Conservation (phyloP, 2,888 invertebrate genomes). For the Malacosoma neustria region DNA sequence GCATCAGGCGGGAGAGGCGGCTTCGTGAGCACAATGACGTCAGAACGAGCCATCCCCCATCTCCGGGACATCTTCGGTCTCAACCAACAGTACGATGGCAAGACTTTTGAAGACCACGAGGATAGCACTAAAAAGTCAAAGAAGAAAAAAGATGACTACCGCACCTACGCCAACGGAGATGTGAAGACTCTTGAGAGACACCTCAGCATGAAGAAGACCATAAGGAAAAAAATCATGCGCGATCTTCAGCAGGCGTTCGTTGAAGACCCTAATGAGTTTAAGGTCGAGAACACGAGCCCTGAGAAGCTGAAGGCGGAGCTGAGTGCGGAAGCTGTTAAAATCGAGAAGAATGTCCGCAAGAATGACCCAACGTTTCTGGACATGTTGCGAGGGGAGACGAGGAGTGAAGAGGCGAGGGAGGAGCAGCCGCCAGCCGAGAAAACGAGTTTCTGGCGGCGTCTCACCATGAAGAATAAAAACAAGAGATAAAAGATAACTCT, state of each 20-base stretch:
- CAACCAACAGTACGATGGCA: constrained; percentile 69
- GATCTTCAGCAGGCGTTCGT: constrained; percentile 85
- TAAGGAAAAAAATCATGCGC: constrained; percentile 89
- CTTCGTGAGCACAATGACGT: constrained; percentile 70
- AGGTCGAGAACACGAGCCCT: constrained; percentile 79
- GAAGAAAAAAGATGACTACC: constrained; percentile 81
- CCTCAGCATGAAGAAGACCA: constrained; percentile 91
- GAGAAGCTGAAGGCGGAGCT: constrained; percentile 80
- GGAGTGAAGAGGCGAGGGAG: constrained; percentile 54
- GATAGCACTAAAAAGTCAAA: constrained; percentile 74
- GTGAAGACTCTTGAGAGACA: constrained; percentile 86
- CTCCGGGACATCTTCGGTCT: constrained; percentile 83
- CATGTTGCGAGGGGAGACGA: constrained; percentile 78
- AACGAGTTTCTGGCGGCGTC: constrained; percentile 80
- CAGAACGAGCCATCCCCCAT: constrained; percentile 85
- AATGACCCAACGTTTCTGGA: constrained; percentile 79
- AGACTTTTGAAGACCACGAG: constrained; percentile 60
- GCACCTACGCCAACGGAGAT: constrained; percentile 78
- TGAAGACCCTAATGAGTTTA: constrained; percentile 82
- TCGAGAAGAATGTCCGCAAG: constrained; percentile 69
- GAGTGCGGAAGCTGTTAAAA: constrained; percentile 79
- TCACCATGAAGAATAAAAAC: constrained; percentile 80
- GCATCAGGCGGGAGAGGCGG: constrained; percentile 20
- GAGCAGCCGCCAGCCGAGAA: constrained; percentile 72
- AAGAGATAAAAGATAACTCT: constrained; percentile 72